Conservation (phyloP, 2,888 invertebrate species). For the Platycnemis pennipes region DNA sequence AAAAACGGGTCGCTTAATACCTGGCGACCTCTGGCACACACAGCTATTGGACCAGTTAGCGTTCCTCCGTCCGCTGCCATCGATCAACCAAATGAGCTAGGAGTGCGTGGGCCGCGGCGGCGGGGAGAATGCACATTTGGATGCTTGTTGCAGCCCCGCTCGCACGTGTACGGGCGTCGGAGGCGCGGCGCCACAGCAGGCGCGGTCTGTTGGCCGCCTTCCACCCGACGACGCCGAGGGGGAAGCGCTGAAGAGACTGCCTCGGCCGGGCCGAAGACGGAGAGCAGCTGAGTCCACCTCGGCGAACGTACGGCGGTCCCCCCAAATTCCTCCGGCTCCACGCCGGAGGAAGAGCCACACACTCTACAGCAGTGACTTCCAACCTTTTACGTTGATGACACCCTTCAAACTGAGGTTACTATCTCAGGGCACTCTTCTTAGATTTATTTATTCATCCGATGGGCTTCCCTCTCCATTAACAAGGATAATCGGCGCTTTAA, state of each 20-base stretch:
- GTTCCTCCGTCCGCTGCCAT: conserved; percentile 6
- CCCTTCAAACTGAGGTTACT: too few relatives aligned
- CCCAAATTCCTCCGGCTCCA: not conserved
- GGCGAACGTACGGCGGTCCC: not conserved
- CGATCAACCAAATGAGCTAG: not conserved
- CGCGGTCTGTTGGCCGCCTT: not conserved
- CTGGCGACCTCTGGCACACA: not conserved
- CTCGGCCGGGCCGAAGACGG: not conserved
- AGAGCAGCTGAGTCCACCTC: not conserved
- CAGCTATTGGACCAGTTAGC: not conserved
- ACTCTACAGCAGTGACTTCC: too few relatives aligned
- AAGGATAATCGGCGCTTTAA: too few relatives aligned
- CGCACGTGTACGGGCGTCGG: not conserved
- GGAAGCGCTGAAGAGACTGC: not conserved
- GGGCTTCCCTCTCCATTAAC: too few relatives aligned
- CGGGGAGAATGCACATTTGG: conserved; percentile 1
- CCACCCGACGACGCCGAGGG: not conserved
- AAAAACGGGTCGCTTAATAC: not conserved
- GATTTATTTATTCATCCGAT: too few relatives aligned
- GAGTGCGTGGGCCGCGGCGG: not conserved
- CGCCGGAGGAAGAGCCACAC: not conserved
- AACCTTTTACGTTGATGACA: too few relatives aligned
- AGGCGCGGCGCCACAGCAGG: not conserved
- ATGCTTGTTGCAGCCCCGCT: not conserved
- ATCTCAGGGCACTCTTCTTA: too few relatives aligned